These are phyloP conservation scores for Folsomia candida DNA, from an alignment of 2,888 invertebrate species.

Conservation along the genomic window DNA sequence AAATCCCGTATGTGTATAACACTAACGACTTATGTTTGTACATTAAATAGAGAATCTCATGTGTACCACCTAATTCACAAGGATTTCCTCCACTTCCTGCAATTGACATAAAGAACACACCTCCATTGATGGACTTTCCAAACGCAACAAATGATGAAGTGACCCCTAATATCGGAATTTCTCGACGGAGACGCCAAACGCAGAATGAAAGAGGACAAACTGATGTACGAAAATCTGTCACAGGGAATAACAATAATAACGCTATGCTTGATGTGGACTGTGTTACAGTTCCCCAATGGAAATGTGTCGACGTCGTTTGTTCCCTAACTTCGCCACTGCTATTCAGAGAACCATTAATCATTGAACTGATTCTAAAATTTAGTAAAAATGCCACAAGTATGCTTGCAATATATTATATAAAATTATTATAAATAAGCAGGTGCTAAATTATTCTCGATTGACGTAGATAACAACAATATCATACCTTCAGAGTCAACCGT, in stretches of 20 bases:
- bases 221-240: not conserved
- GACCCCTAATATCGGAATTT: not conserved
- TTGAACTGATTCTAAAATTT: not conserved
- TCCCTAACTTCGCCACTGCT: not conserved
- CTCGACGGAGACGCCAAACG: not conserved
- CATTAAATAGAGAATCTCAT: not conserved
- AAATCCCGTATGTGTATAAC: too few species aligned
- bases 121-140: not conserved
- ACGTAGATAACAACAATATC: not conserved
- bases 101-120: not conserved
- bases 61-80: not conserved
- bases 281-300: not conserved
- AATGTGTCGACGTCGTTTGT: slow-evolving; percentile 4
- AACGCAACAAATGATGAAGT: not conserved
- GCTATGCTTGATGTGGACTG: too few species aligned
- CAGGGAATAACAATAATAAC: too few species aligned
- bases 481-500: not conserved
- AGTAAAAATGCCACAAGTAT: not conserved
- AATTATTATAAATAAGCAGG: slow-evolving; percentile 6
- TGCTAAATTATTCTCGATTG: too few species aligned
- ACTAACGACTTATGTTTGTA: not conserved
- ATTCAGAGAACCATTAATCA: not conserved
- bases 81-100: not conserved
- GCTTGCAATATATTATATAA: not conserved
- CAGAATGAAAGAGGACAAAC: not conserved